Evolutionary conservation across 2,888 invertebrate species (phyloP), one percentile per base, ranked within the genome.

Genomic region (Caenorhabditis doughertyi): DNA sequence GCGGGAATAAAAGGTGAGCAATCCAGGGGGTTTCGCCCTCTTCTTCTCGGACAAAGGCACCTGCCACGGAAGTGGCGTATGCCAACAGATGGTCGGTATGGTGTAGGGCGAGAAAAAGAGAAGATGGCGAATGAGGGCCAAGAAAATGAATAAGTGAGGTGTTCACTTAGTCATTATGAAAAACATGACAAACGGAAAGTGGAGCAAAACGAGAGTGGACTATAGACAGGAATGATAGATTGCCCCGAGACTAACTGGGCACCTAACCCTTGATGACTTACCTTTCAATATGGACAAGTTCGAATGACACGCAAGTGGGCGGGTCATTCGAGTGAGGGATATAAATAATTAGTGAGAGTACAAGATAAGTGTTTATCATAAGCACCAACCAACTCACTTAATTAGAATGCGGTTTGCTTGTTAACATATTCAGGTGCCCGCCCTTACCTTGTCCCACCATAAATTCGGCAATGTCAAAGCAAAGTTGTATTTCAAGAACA

Each of bases 51-150:
- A 79, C 79, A 71, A 71, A 81, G 81, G 81, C 81, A 81, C 81
- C 81, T 81, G 81, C 67, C 81, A 67, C 81, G 81, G 81, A 81
- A 81, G 76, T 81, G 73, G 67, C 76, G 68, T 70, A 77, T 79
- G 82, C 73, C 82, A 82, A 79, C 82, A 82, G 77, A 82, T 82
- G 82, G 82, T 82, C 55, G 77, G 82, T 79, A 79, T 81, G 76
- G 72, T 76, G 51, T 55, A 16, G 58, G 71, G 64, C 81, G 70
- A 72, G 74, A 80, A 81, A 72, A 81, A 73, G 67, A 49, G 77
- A 70, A 70, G 56, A 72, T 16, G 62, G 49, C 35, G 64, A 76
- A 35, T 55, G 76, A 74, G 42, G 77, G 62, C 42, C 68, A 71
- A 64, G 71, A 79, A 70, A 71, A 64, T 56, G 70, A 71, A 64